Base-by-base conservation (phyloP, 1,140 invertebrate species). In the Rhyacophila brunnea region DNA sequence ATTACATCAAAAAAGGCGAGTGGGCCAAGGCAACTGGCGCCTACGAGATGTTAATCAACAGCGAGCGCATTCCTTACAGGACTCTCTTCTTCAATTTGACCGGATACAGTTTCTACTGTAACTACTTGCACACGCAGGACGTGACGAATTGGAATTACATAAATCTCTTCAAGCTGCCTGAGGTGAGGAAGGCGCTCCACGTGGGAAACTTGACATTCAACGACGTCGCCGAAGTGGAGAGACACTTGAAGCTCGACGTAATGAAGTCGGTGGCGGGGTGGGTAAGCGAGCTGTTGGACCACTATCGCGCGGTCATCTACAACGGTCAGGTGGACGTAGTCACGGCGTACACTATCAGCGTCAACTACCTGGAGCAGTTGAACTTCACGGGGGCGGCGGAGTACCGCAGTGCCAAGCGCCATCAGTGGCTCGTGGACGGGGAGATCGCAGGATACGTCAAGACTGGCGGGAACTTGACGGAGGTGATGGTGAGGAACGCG, bases 241-340 rank as follows among this genome's bases (percentile, higher is more conserved):
- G 78, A 11, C 78, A 89, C 70, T 70, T 96, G 5, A 82, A 86
- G 47, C 70, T 79, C 18, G 94, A 96, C 77, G 80, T 96, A 0
- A 91, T 95, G 86, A 81, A 92, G 66, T 90, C 88, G 0, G 84
- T 92, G 17, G 87, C 89, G 36, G 84, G 84, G 1, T 87, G 86
- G 83, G 75, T 96, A 43, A 77, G 83, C 5, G 84, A 87, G 52
- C 71, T 96, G 0, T 84, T 79, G 64, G 84, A 68, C 45, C 67
- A 84, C 56, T 92, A 91, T 66, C 82, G 82, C 70, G 82, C 89
- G 3, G 74, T 90, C 4, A 80, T 90, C 46, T 95, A 93, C 69
- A 92, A 86, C 68, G 92, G 92, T 0, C 90, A 93, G 68, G 68
- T 94, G 34, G 92, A 95, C 69, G 87, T 95, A 13, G 91, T 93